Evolutionary conservation across 2,797 vertebrate genomes (phyloP), one percentile per base, ranked within the genome.

Genomic region (Simalia tracyae): DNA sequence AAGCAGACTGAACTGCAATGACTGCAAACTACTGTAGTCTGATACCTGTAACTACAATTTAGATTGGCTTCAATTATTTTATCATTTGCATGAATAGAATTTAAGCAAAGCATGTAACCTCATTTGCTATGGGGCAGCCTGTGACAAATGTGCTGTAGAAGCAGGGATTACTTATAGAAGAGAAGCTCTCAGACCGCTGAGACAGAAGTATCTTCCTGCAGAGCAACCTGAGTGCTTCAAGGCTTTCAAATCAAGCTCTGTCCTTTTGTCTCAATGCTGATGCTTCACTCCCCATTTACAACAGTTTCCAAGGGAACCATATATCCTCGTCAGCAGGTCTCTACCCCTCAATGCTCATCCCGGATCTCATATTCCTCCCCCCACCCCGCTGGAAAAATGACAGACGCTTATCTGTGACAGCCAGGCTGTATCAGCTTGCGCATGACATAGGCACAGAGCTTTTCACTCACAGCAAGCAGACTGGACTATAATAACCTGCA

Each of bases 391-490:
- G 81, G 85, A 84, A 57, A 91, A 93, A 91, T 12, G 76, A 94
- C 92, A 94, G 93, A 19, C 88, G 95, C 95, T 97, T 96, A 96
- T 97, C 96, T 93, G 14, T 7, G 93, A 92, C 92, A 93, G 92
- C 84, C 96, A 96, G 96, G 86, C 89, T 66, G 93, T 92, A 92
- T 94, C 95, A 95, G 93, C 85, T 88, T 86, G 92, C 1, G 1
- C 84, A 92, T 0, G 0, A 90, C 86, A 94, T 81, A 76, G 0
- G 0, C 84, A 94, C 88, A 84, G 0, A 0, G 92, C 92, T 91
- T 94, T 91, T 91, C 76, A 93, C 72, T 94, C 91, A 89, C 64
- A 91, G 91, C 94, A 94, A 87, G 86, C 93, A 96, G 92, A n/a
- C 60, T 91, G 64, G 14, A 61, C 0, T 0, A 61, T 93, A 93